Base-by-base conservation (phyloP, 2,888 invertebrate genomes). In the Neoascia interrupta region DNA sequence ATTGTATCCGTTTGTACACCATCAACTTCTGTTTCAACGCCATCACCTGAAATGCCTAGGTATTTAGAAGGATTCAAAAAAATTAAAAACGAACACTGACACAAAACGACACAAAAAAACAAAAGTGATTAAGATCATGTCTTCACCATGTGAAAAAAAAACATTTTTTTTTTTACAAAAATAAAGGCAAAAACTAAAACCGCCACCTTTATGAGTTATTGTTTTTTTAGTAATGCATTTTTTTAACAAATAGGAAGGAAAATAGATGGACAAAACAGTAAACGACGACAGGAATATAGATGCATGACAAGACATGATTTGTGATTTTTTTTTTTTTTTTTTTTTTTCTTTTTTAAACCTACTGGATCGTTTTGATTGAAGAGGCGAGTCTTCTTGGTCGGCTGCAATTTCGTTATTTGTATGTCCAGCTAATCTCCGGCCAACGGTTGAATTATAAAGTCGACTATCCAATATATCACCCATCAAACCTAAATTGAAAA, bases 331-430 rank as follows among this genome's bases (percentile, higher is more conserved):
- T 34, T 19, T 41, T 28, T 41, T 56, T 39, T 66, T 60, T 31
- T 37, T 53, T 53, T 60, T 73, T 64, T 56, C 31, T 60, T 76
- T 81, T 51, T 64, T 51, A 76, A 91, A 94, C 95, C 89, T 95
- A 95, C 95, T 95, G 89, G 94, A 94, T 91, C 94, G 91, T 90
- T 94, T 94, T 85, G 93, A 93, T 90, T 94, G 94, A 85, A 95
- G 92, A 85, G 95, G 95, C 87, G 94, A 94, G 89, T 94, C 93
- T 92, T 95, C 95, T 85, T 94, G 63, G 39, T 79, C 81, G 45
- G 81, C 81, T 58, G 72, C 74, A 43, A 69, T 54, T 21, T 82
- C 82, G 53, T 69, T 81, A 58, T 87, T 81, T 43, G 83, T 69
- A 81, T 82, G 56, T 81, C 83, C 85, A 88, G 89, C 84, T 88